These are phyloP conservation scores for Frieseomelitta varia DNA, from an alignment of 1,140 invertebrate species.

Conservation along the genomic window DNA sequence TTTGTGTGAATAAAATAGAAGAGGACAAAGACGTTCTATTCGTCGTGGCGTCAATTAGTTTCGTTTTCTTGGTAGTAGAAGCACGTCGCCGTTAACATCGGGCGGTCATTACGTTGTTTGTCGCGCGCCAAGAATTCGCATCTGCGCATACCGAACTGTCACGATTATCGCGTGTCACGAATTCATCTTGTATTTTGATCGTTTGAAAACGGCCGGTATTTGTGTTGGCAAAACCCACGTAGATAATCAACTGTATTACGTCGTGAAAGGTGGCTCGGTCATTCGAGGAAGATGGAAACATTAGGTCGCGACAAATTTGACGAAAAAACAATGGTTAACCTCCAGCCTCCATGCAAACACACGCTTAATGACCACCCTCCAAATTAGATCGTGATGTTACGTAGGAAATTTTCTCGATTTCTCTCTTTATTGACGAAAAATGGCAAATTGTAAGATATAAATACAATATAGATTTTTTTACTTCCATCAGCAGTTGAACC, in stretches of 20 bases:
- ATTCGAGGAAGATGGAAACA: background rate
- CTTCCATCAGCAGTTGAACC: background rate
- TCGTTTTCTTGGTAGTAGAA: constrained; percentile 46
- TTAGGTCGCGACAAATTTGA: background rate
- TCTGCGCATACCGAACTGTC: constrained; percentile 31
- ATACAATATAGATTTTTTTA: background rate
- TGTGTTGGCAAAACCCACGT: background rate
- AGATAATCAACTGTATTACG: background rate
- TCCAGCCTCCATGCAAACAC: background rate
- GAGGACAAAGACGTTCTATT: constrained; percentile 21
- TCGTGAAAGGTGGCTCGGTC: background rate
- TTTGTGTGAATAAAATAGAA: constrained; percentile 11
- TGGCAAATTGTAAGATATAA: background rate
- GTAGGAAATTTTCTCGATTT: background rate
- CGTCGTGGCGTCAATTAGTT: constrained; percentile 41
- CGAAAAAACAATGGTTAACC: background rate
- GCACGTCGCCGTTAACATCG: constrained; percentile 54
- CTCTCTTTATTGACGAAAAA: background rate
- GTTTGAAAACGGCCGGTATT: background rate
- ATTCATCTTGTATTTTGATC: constrained; percentile 40
- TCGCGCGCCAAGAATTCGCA: constrained; percentile 53
- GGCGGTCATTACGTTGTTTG: constrained; percentile 49
- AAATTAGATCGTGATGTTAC: background rate
- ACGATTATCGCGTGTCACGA: constrained; percentile 46
- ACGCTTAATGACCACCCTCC: background rate